Percentiles rank a stretch among this genome's conserved stretches.
Evolutionary conservation across 2,113 vertebrate species (phyloP).

Genomic region (Penelope pileata): DNA sequence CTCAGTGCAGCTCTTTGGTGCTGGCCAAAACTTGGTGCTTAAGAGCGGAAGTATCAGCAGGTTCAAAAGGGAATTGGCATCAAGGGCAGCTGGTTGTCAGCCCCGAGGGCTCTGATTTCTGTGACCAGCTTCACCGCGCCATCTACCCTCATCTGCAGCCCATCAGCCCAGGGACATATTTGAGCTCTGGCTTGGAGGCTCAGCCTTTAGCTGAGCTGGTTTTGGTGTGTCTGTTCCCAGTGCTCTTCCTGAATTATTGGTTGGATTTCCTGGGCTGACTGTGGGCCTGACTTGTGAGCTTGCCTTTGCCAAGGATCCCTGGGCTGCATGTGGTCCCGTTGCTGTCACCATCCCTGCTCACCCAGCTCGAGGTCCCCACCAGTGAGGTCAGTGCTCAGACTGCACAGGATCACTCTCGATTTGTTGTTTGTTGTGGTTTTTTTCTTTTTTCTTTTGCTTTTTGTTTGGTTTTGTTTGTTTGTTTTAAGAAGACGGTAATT

Average conservation of each 20-base stretch:
- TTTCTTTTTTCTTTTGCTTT: neutral
- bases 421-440: neutral
- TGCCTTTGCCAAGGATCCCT: neutral
- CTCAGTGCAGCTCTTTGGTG: neutral
- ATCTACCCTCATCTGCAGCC: neutral
- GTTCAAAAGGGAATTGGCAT: neutral
- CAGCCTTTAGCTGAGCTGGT: fast-evolving
- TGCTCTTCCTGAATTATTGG: neutral
- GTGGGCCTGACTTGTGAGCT: neutral
- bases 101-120: neutral
- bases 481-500: neutral
- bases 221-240: fast-evolving
- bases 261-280: neutral
- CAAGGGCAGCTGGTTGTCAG: neutral
- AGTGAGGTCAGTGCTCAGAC: neutral
- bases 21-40: neutral
- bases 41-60: neutral
- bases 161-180: neutral
- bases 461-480: neutral
- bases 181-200: neutral
- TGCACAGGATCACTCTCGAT: too few relatives aligned
- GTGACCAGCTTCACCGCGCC: neutral
- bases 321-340: neutral
- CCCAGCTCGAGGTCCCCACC: fast-evolving
- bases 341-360: fast-evolving